Conservation (phyloP, 2,797 vertebrate species). For the Brotula barbata region DNA sequence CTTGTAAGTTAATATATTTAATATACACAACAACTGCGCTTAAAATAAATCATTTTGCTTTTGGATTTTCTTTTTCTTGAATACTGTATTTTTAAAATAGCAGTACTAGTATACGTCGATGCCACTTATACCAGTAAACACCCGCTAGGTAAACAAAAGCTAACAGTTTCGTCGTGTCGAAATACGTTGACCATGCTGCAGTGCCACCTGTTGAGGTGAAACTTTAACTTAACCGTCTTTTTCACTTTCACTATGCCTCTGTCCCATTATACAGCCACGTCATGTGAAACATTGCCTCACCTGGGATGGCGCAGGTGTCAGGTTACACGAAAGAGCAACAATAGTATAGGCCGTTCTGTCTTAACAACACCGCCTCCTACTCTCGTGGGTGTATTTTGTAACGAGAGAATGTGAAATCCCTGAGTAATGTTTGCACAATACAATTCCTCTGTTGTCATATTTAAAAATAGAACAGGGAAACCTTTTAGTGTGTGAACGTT, state of each 20-base stretch:
- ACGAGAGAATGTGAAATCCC: too few species aligned
- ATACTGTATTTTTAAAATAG: background rate
- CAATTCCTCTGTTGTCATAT: background rate
- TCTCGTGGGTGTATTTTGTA: too few species aligned
- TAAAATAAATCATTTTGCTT: background rate
- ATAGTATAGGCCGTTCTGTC: too few species aligned
- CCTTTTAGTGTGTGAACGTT: too few species aligned
- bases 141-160: background rate
- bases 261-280: constrained; percentile 4
- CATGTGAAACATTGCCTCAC: background rate
- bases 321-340: too few species aligned
- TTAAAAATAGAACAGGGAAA: constrained; percentile 14
- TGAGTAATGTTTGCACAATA: too few species aligned
- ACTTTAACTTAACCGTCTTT: constrained; percentile 1
- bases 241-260: background rate
- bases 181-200: background rate
- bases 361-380: too few species aligned
- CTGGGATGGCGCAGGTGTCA: background rate
- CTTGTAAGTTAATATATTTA: constrained; percentile 18
- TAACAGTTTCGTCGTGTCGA: background rate
- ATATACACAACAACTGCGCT: background rate
- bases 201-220: constrained; percentile 39
- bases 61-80: background rate
- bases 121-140: too few species aligned
- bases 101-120: background rate